Percentiles rank a stretch among this genome's conserved stretches.
Conservation (phyloP, 1,140 invertebrate genomes). For the Stenopsyche tienmushanensis region DNA sequence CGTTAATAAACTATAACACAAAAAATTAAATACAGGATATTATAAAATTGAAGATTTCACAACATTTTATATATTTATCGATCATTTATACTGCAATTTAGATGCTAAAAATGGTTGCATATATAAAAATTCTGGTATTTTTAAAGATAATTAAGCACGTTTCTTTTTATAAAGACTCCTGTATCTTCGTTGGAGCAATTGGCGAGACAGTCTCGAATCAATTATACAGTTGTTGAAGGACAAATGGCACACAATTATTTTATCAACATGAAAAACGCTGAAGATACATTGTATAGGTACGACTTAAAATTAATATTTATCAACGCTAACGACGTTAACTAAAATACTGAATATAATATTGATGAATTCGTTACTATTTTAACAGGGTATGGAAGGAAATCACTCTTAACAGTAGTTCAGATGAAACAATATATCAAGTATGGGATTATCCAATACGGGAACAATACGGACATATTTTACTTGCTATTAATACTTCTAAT, state of each 20-base stretch:
- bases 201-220: constrained; percentile 82
- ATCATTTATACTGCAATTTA: too few species aligned
- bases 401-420: constrained; percentile 74
- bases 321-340: background rate
- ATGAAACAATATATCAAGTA: constrained; percentile 76
- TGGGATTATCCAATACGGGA: constrained; percentile 94
- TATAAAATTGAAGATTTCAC: background rate
- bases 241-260: constrained; percentile 84
- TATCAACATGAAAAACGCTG: constrained; percentile 87
- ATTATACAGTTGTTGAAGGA: constrained; percentile 85
- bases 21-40: too few species aligned
- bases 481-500: constrained; percentile 77
- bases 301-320: constrained; percentile 32
- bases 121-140: background rate
- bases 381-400: constrained; percentile 85
- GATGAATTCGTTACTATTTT: background rate
- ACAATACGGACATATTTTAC: constrained; percentile 83
- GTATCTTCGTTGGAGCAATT: constrained; percentile 86
- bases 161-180: constrained; percentile 61
- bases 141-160: background rate
- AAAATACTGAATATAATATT: background rate
- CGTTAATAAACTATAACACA: too few species aligned
- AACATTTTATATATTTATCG: background rate
- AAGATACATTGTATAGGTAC: constrained; percentile 83
- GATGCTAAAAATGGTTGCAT: too few species aligned